phyloP scores from a whole-genome alignment of 23 tunicate genomes.

The Styela clava region DNA sequence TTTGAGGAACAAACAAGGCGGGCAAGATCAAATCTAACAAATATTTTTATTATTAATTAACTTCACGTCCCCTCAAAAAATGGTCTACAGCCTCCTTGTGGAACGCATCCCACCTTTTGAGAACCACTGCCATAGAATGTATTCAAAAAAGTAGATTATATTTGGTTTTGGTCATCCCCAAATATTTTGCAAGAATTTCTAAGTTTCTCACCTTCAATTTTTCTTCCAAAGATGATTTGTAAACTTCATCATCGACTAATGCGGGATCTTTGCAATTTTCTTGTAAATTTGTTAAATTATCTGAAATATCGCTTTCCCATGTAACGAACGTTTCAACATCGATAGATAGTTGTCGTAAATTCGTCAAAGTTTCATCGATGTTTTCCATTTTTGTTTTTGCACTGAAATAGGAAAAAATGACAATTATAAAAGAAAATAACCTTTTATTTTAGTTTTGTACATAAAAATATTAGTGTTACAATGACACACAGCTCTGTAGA shows the following conservation, averaged over 20 bases:
- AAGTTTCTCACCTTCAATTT: constrained; percentile 18
- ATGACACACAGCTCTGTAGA: too few relatives aligned
- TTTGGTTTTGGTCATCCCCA: too few relatives aligned
- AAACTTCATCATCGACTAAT: constrained; percentile 21
- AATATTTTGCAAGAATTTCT: not conserved
- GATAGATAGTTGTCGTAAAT: constrained; percentile 12
- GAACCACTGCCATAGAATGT: too few relatives aligned
- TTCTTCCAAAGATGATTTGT: constrained; percentile 6
- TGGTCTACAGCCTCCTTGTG: too few relatives aligned
- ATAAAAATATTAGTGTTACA: too few relatives aligned
- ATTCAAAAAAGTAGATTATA: too few relatives aligned
- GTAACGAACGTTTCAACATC: constrained; percentile 23
- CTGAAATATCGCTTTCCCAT: constrained; percentile 23
- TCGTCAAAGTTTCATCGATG: constrained; percentile 2
- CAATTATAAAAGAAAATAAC: not conserved
- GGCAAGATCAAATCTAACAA: too few relatives aligned
- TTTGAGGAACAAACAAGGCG: too few relatives aligned
- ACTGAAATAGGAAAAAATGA: not conserved
- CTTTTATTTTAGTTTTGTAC: too few relatives aligned
- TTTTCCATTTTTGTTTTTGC: constrained; percentile 10
- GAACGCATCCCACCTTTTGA: too few relatives aligned
- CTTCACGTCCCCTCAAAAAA: too few relatives aligned
- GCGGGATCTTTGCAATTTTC: constrained; percentile 19
- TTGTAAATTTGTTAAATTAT: not conserved
- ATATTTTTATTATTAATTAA: too few relatives aligned